These are phyloP conservation scores for Philypnodon macrostomus DNA, from an alignment of 2,797 vertebrate species.

Conservation along the genomic window DNA sequence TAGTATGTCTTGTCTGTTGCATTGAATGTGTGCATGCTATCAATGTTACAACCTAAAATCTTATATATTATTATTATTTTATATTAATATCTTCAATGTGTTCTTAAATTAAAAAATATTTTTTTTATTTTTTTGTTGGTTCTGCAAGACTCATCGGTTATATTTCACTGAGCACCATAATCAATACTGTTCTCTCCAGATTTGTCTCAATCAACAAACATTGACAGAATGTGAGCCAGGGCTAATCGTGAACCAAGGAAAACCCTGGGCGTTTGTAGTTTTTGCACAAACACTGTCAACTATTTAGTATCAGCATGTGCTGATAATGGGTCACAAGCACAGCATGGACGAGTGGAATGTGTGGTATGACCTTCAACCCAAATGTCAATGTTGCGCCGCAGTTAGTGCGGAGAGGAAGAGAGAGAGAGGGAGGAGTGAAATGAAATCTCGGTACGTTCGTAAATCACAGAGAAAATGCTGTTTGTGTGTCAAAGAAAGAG, in stretches of 20 bases:
- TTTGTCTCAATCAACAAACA: slow-evolving; percentile 65
- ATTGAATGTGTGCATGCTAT: no score
- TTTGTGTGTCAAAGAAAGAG: slow-evolving; percentile 56
- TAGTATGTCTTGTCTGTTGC: no score
- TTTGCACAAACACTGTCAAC: slow-evolving; percentile 32
- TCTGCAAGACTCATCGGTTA: slow-evolving; percentile 35
- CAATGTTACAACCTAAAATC: neutral
- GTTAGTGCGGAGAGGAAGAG: slow-evolving; percentile 42
- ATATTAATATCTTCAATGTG: no score
- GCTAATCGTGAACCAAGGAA: slow-evolving; percentile 50
- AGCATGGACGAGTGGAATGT: slow-evolving; percentile 66
- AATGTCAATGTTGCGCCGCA: slow-evolving; percentile 67
- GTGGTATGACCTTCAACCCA: slow-evolving; percentile 74
- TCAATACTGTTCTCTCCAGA: slow-evolving; percentile 54
- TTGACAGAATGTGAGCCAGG: slow-evolving; percentile 51
- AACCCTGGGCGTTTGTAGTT: slow-evolving; percentile 26
- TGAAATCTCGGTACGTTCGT: slow-evolving; percentile 67
- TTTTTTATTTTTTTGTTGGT: slow-evolving; percentile 33
- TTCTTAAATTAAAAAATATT: no score
- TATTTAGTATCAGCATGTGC: slow-evolving; percentile 43
- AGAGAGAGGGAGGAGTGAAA: slow-evolving; percentile 56
- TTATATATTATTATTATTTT: no score
- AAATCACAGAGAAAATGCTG: slow-evolving; percentile 68
- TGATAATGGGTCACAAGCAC: slow-evolving; percentile 62
- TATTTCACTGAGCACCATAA: slow-evolving; percentile 63